A percentile compares a stretch with the other conserved stretches of the same genome.
Evolutionary conservation across 2,797 vertebrate species (phyloP).

Genomic region (Anguilla anguilla): DNA sequence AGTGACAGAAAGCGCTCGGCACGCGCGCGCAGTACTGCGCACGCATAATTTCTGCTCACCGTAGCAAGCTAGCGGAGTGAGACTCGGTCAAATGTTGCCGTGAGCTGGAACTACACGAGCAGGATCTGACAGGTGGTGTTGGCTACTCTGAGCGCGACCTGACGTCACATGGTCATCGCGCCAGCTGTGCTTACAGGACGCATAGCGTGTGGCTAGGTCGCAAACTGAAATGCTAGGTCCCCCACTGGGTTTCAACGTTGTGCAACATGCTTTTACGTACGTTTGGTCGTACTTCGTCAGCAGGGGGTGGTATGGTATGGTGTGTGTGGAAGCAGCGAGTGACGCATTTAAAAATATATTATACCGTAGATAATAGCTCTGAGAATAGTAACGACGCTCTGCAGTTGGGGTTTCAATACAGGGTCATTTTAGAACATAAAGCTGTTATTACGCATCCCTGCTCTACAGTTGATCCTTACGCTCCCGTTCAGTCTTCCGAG

Average conservation of each 20-base stretch:
- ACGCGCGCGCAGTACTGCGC: not conserved
- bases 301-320: not conserved
- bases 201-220: too few species aligned
- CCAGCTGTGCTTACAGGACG: not conserved
- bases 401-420: not conserved
- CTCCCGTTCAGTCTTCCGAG: not conserved
- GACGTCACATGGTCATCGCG: not conserved
- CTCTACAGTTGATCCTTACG: not conserved
- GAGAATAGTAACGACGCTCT: not conserved
- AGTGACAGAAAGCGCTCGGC: not conserved
- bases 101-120: not conserved
- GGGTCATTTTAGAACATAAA: not conserved
- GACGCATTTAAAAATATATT: not conserved
- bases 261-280: not conserved
- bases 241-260: not conserved
- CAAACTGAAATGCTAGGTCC: not conserved
- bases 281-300: not conserved
- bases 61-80: not conserved
- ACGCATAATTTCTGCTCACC: not conserved
- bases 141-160: not conserved
- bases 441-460: not conserved
- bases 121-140: not conserved
- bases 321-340: not conserved
- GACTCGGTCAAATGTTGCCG: not conserved
- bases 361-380: not conserved